A percentile compares a stretch with the other conserved stretches of the same genome.
These are phyloP conservation scores for Ellobium chinense DNA, from an alignment of 2,888 invertebrate genomes.

Conservation along the genomic window DNA sequence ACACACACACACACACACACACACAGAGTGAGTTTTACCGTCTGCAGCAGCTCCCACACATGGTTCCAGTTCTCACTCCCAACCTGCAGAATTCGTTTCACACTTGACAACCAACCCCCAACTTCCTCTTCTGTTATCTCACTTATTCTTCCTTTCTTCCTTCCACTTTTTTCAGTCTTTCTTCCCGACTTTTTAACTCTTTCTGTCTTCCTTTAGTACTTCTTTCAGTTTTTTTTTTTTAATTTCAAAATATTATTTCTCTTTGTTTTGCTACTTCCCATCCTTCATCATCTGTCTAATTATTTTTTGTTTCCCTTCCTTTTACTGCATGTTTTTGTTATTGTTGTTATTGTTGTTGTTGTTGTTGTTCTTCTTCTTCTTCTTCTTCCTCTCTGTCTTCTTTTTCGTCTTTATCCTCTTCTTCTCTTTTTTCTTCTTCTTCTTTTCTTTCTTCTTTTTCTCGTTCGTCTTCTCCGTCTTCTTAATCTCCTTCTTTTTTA, in stretches of 20 bases:
- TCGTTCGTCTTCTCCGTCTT: no score
- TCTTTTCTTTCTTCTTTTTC: neutral
- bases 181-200: no score
- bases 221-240: no score
- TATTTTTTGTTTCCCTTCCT: no score
- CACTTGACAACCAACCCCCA: neutral
- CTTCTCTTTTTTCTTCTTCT: neutral
- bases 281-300: no score
- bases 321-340: no score
- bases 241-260: no score
- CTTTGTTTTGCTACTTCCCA: no score
- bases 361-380: no score
- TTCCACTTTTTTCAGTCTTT: neutral
- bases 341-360: no score
- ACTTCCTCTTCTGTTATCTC: neutral
- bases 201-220: no score
- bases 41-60: neutral
- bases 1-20: neutral
- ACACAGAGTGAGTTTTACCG: neutral
- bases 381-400: neutral
- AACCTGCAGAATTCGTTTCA: neutral
- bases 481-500: no score
- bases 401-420: neutral
- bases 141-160: neutral
- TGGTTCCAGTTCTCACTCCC: neutral